These are phyloP conservation scores for Holocentrus rufus DNA, from an alignment of 2,797 vertebrate species.

Conservation along the genomic window DNA sequence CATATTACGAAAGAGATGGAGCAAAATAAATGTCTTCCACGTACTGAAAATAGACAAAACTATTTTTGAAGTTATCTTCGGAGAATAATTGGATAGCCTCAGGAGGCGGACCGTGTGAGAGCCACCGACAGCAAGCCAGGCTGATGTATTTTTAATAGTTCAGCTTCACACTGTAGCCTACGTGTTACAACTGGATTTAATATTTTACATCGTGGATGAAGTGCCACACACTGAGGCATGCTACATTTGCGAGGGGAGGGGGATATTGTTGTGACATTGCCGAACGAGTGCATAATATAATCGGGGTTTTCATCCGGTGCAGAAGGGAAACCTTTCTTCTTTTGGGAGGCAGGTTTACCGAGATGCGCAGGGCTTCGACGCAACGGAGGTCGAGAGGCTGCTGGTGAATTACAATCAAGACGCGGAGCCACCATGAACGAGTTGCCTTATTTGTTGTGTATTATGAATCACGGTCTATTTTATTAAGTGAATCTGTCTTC, in stretches of 20 bases:
- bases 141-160: background rate
- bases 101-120: too few relatives aligned
- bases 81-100: too few relatives aligned
- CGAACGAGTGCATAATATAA: constrained; percentile 27
- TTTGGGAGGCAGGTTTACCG: constrained; percentile 39
- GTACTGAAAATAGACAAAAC: too few relatives aligned
- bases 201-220: constrained; percentile 1
- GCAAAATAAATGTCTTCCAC: too few relatives aligned
- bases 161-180: background rate
- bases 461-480: background rate
- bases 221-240: constrained; percentile 41
- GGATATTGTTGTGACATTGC: constrained; percentile 52
- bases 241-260: constrained; percentile 49
- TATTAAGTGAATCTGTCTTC: background rate
- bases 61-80: too few relatives aligned
- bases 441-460: background rate
- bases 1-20: too few relatives aligned
- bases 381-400: constrained; percentile 66
- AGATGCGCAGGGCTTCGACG: constrained; percentile 73
- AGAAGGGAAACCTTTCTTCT: constrained; percentile 44
- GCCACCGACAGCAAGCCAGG: too few relatives aligned
- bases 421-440: constrained; percentile 43
- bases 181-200: too few relatives aligned
- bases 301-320: constrained; percentile 36
- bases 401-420: constrained; percentile 75